Evolutionary conservation across 2,113 vertebrate species (phyloP).

Genomic region (Stictonetta naevosa): DNA sequence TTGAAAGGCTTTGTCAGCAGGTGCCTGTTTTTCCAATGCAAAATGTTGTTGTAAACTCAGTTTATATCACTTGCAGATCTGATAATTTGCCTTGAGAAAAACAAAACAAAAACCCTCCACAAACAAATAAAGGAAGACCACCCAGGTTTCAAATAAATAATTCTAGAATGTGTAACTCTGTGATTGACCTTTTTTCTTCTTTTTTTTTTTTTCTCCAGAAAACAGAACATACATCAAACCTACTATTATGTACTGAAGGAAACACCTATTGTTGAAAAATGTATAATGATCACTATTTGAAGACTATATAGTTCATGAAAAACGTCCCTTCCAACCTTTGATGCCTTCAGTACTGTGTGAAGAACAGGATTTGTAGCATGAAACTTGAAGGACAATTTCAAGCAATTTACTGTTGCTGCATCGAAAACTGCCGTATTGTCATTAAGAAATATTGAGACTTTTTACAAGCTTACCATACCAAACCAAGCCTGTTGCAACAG

Average conservation of each 20-base stretch:
- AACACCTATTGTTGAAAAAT: slow-evolving; percentile 25
- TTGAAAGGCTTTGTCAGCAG: fast-evolving
- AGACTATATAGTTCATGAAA: slow-evolving; percentile 58
- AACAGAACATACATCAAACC: slow-evolving; percentile 84
- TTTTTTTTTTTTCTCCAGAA: slow-evolving; percentile 63
- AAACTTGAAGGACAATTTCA: slow-evolving; percentile 67
- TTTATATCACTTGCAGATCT: fast-evolving
- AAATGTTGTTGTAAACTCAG: fast-evolving
- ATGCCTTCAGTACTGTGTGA: slow-evolving; percentile 69
- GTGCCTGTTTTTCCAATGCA: fast-evolving
- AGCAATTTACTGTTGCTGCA: slow-evolving; percentile 66
- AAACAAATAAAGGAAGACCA: background rate
- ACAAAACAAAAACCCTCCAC: background rate
- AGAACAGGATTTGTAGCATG: slow-evolving; percentile 64
- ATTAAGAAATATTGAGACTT: slow-evolving; percentile 62
- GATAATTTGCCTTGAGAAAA: background rate
- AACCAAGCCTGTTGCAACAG: slow-evolving; percentile 55
- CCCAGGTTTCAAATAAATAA: background rate
- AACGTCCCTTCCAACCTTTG: slow-evolving; percentile 56
- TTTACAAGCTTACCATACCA: slow-evolving; percentile 64
- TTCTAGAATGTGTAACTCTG: background rate
- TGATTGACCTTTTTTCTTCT: background rate
- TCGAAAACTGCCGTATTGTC: slow-evolving; percentile 61
- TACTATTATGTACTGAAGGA: slow-evolving; percentile 83
- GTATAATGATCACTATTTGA: slow-evolving; percentile 54